phyloP scores from a whole-genome alignment of 1,140 invertebrate genomes.

The Acromyrmex heyeri region DNA sequence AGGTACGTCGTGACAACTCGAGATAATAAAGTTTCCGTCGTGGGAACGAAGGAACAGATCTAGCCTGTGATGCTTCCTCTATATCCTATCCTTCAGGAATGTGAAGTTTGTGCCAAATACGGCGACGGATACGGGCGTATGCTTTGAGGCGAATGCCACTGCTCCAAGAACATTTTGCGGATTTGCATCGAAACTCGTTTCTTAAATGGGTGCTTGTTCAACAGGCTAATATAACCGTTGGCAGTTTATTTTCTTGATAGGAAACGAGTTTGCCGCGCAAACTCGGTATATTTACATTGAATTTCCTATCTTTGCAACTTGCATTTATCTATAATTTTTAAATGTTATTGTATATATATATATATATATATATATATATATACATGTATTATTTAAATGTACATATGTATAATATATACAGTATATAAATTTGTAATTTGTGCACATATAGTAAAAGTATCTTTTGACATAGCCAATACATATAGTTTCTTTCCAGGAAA shows the following conservation, averaged over 20 bases:
- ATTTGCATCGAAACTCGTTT: conserved; percentile 56
- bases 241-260: conserved; percentile 32
- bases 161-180: conserved; percentile 18
- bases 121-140: conserved; percentile 28
- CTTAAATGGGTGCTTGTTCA: conserved; percentile 57
- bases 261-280: background rate
- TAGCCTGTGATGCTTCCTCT: conserved; percentile 4
- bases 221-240: conserved; percentile 47
- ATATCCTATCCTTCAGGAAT: conserved; percentile 17
- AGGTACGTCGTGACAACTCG: conserved; percentile 45
- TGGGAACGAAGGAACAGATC: conserved; percentile 43
- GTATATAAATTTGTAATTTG: no score
- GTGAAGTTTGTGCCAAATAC: conserved; percentile 53
- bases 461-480: background rate
- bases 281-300: conserved; percentile 5
- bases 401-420: no score
- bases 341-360: background rate
- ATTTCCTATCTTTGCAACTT: background rate
- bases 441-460: background rate
- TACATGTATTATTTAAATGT: no score
- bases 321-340: conserved; percentile 39
- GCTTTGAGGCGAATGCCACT: conserved; percentile 34
- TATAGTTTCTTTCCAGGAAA: background rate
- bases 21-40: conserved; percentile 54
- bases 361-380: no score